These are phyloP conservation scores for Pseudotriccus pelzelni DNA, from an alignment of 2,797 vertebrate species.

Conservation along the genomic window DNA sequence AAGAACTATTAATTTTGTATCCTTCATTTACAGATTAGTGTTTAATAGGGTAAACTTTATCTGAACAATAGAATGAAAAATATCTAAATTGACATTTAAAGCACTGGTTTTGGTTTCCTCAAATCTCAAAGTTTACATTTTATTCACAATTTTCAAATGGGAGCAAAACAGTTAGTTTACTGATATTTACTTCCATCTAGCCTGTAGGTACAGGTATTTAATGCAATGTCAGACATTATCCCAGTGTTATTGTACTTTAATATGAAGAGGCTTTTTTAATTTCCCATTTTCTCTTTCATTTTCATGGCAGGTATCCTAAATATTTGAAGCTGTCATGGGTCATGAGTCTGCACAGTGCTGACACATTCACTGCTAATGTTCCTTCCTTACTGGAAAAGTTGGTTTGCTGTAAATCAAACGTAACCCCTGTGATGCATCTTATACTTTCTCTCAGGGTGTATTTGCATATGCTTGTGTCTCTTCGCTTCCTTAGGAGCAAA, in stretches of 20 bases:
- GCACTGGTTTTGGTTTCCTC: not conserved
- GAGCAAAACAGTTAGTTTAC: not conserved
- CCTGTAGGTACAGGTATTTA: not conserved
- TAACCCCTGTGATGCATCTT: not conserved
- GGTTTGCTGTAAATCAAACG: not conserved
- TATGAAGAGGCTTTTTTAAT: not conserved
- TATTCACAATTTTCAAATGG: not conserved
- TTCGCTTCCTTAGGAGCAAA: not conserved
- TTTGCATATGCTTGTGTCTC: not conserved
- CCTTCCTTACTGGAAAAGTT: not conserved
- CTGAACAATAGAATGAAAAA: not conserved
- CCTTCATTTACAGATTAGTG: not conserved
- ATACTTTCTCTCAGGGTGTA: not conserved
- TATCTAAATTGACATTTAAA: not conserved
- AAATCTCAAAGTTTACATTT: not conserved
- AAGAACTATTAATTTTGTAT: not conserved
- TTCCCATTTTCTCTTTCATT: not conserved
- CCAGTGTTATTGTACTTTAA: not conserved
- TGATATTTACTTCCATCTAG: not conserved
- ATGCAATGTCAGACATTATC: not conserved
- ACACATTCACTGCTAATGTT: not conserved
- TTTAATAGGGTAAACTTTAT: conserved; percentile 20
- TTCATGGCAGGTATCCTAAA: not conserved
- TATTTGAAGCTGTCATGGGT: not conserved
- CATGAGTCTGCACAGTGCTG: not conserved